Conservation (phyloP, 2,113 vertebrate species). For the Aspidoscelis tigris region DNA sequence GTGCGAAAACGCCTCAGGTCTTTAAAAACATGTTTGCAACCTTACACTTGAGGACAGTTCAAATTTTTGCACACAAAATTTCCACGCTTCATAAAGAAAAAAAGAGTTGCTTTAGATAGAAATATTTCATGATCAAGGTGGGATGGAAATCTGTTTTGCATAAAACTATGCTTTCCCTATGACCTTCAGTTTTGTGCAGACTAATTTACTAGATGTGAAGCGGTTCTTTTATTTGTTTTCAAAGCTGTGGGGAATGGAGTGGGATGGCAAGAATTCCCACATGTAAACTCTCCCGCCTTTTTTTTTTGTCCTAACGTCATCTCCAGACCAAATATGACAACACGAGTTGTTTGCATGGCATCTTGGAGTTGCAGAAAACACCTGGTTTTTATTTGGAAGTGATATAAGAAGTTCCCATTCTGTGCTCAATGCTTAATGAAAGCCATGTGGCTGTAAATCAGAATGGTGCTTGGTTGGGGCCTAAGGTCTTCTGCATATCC, state of each 20-base stretch:
- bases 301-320: conserved; percentile 3
- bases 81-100: not conserved
- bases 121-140: not conserved
- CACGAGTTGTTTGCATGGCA: conserved; percentile 32
- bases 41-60: not conserved
- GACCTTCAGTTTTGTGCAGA: conserved; percentile 12
- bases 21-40: too few species aligned
- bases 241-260: not conserved
- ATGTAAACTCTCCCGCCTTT: not conserved
- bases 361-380: conserved; percentile 38
- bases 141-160: not conserved
- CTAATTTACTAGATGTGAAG: not conserved
- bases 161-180: not conserved
- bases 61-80: not conserved
- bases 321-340: conserved; percentile 48
- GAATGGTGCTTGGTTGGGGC: conserved; percentile 37
- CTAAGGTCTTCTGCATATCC: conserved; percentile 33
- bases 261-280: conserved; percentile 17
- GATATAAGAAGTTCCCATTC: conserved; percentile 50
- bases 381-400: conserved; percentile 63
- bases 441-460: conserved; percentile 54
- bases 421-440: conserved; percentile 62
- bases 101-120: not conserved
- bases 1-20: too few species aligned
- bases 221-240: conserved; percentile 32